A percentile compares a stretch with the other conserved stretches of the same genome.
Conservation (phyloP, 2,113 vertebrate species). For the Nerophis lumbriciformis region DNA sequence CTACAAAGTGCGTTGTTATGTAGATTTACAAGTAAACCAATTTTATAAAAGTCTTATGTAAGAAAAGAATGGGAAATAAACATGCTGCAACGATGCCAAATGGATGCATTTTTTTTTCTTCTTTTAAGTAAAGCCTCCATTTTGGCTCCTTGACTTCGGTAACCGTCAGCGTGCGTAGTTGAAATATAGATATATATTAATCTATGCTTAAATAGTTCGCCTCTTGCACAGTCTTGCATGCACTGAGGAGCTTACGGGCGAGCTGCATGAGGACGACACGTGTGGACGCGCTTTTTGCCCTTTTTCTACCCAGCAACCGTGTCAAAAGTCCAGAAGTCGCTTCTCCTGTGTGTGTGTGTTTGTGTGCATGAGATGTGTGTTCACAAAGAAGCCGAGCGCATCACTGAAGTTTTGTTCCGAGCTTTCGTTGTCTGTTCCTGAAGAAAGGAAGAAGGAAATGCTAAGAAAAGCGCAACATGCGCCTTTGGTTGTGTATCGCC, state of each 20-base stretch:
- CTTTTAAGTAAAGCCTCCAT: conserved; percentile 42
- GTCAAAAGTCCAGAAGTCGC: conserved; percentile 69
- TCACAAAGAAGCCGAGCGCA: conserved; percentile 39
- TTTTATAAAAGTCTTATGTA: conserved; percentile 33
- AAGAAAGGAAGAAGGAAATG: conserved; percentile 13
- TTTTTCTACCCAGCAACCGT: conserved; percentile 68
- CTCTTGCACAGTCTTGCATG: conserved; percentile 79
- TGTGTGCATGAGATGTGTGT: conserved; percentile 16
- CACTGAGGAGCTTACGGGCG: conserved; percentile 76
- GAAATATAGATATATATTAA: conserved; percentile 72
- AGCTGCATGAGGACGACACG: conserved; percentile 72
- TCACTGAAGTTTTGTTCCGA: conserved; percentile 98
- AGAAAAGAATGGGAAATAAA: conserved; percentile 19
- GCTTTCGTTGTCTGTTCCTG: conserved; percentile 98
- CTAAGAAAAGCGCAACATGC: neutral
- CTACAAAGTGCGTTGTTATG: conserved; percentile 72
- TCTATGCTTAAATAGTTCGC: conserved; percentile 77
- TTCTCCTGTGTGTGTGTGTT: conserved; percentile 66
- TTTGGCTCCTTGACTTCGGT: conserved; percentile 45
- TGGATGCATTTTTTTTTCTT: conserved; percentile 21
- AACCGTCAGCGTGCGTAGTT: conserved; percentile 64
- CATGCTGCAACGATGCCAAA: conserved; percentile 74
- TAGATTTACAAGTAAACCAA: conserved; percentile 62
- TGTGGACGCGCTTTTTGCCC: conserved; percentile 71
- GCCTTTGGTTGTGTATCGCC: too few relatives aligned